phyloP scores from a whole-genome alignment of 2,888 invertebrate genomes.

The Synergus umbraculus region DNA sequence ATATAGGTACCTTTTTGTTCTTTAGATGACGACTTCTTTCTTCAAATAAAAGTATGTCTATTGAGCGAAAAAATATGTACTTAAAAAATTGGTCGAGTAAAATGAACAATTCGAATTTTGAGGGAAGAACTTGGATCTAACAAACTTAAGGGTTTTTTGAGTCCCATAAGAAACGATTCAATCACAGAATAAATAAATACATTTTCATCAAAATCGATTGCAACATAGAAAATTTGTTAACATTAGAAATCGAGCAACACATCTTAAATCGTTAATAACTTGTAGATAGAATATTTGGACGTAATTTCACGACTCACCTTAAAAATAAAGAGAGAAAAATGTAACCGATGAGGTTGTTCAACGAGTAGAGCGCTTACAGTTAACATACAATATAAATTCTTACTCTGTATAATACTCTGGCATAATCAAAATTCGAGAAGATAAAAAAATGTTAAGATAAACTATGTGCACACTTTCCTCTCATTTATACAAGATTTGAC shows the following conservation, averaged over 20 bases:
- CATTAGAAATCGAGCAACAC: constrained; percentile 4
- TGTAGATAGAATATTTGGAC: constrained; percentile 21
- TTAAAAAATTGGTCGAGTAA: neutral
- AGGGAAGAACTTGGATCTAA: too few species aligned
- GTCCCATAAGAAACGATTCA: neutral
- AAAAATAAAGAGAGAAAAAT: neutral
- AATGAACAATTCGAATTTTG: neutral
- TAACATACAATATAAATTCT: constrained; percentile 31
- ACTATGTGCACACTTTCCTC: constrained; percentile 17
- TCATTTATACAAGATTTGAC: constrained; percentile 17
- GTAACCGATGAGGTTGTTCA: constrained; percentile 1
- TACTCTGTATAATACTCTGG: constrained; percentile 33
- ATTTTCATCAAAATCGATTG: constrained; percentile 17
- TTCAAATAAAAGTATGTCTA: too few species aligned
- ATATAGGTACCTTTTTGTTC: too few species aligned
- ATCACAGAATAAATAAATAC: constrained; percentile 40
- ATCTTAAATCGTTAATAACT: constrained; percentile 14
- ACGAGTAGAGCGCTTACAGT: constrained; percentile 7
- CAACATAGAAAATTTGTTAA: constrained; percentile 4
- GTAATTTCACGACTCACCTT: constrained; percentile 13
- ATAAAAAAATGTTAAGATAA: constrained; percentile 15
- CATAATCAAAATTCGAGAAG: constrained; percentile 23
- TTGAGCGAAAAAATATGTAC: neutral
- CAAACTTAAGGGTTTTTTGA: neutral
- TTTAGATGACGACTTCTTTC: too few species aligned